A percentile compares a stretch with the other conserved stretches of the same genome.
Conservation (phyloP, 2,113 vertebrate genomes). For the Neolamprologus tretocephalus region DNA sequence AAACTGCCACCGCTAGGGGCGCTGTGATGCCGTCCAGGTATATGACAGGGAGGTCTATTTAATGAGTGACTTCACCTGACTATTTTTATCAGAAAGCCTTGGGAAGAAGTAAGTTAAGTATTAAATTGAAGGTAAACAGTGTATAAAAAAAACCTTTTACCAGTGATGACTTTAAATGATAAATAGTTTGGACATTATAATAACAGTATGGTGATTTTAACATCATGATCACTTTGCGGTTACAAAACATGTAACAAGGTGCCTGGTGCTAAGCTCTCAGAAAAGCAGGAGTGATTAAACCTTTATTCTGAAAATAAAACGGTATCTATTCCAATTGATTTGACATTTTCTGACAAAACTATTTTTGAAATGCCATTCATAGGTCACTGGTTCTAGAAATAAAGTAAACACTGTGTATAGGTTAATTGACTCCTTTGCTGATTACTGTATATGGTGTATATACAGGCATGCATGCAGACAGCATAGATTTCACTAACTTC, state of each 20-base stretch:
- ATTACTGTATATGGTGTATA: neutral
- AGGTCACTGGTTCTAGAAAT: neutral
- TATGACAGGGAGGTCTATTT: neutral
- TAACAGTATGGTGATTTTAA: neutral
- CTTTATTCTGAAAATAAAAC: neutral
- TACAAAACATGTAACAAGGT: neutral
- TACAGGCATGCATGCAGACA: neutral
- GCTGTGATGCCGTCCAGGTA: rapidly evolving
- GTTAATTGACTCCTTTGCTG: neutral
- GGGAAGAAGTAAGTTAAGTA: neutral
- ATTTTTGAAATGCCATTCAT: neutral
- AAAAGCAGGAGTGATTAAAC: neutral
- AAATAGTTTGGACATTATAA: neutral
- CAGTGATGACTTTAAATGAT: neutral
- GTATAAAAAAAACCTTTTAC: neutral
- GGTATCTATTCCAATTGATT: neutral
- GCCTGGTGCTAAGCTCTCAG: neutral
- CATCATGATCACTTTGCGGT: neutral
- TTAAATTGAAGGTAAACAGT: neutral
- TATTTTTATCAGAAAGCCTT: neutral
- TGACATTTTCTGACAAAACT: neutral
- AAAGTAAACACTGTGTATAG: neutral
- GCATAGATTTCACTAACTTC: neutral
- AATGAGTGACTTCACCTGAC: neutral
- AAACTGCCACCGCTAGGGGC: neutral